phyloP scores from a whole-genome alignment of 2,113 vertebrate genomes.

The Plectropomus leopardus region DNA sequence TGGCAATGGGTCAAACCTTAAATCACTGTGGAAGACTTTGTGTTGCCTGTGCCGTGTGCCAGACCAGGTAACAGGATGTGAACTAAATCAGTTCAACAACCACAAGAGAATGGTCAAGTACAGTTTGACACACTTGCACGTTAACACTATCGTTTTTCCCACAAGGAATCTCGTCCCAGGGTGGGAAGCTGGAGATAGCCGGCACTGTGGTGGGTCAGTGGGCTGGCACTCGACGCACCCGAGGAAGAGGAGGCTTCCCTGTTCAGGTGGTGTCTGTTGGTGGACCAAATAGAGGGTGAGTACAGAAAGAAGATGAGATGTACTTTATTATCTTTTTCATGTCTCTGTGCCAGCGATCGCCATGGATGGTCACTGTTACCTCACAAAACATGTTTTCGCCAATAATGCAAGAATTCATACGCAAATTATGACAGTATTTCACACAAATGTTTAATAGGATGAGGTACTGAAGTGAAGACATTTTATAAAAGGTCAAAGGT shows the following conservation, averaged over 20 bases:
- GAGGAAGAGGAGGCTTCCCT: slow-evolving; percentile 91
- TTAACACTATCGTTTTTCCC: background rate
- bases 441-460: no score
- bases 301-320: accelerated
- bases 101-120: no score
- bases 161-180: slow-evolving; percentile 91
- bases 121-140: background rate
- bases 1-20: no score
- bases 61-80: background rate
- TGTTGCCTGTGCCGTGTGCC: background rate
- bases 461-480: no score
- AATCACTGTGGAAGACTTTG: background rate
- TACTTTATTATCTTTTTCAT: no score
- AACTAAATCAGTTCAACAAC: background rate
- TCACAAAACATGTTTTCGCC: no score
- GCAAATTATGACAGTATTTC: no score
- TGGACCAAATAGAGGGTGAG: slow-evolving; percentile 91
- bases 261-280: slow-evolving; percentile 96
- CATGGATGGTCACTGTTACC: no score
- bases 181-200: slow-evolving; percentile 97
- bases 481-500: no score
- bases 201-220: slow-evolving; percentile 97
- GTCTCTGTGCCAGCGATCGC: no score
- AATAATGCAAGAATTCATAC: no score
- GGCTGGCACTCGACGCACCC: slow-evolving; percentile 91